Evolutionary conservation across 2,888 invertebrate genomes (phyloP), one percentile per base, ranked within the genome.

Genomic region (Leucophora obtusa): DNA sequence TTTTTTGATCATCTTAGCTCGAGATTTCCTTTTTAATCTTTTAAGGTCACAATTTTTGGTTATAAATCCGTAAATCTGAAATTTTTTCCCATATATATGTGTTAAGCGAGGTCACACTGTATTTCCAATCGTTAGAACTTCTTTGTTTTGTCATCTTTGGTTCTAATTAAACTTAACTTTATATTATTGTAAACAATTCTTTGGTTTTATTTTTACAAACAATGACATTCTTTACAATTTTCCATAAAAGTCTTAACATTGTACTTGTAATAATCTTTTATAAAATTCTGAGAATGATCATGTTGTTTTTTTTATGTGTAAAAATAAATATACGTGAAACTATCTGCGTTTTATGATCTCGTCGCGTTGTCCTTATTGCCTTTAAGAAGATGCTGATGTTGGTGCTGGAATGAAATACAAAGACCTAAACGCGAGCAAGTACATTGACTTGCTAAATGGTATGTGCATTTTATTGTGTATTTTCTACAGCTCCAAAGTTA

Each of bases 341-440:
- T 68, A 79, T 79, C 75, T 51, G 21, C 28, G 56, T 62, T 79
- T 79, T 51, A 71, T 79, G 75, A 79, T 79, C 79, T 75, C 75
- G 66, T 68, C 69, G 62, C 75, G 68, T 75, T 75, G 75, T 75
- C 68, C 75, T 75, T 75, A 35, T 56, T 62, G 47, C 17, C 38
- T 33, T 68, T 47, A 59, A 14, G 43, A 65, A 5, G 15, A 65
- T 33, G 15, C 11, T 14, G 8, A 43, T 0, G 28, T 11, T 50
- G 15, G 14, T 54, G 62, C n/a, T 62, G 53, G 38, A 28, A 24
- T 35, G 50, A 1, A 15, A 59, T 14, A 59, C 17, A 66, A 54
- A 60, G 33, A 66, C 68, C 60, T 68, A 54, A 68, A 74, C 59
- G 28, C 28, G 59, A 66, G 28, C 35, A 73, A 74, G 68, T 60